phyloP scores from a whole-genome alignment of 1,140 invertebrate species.

The Drosophila novamexicana region DNA sequence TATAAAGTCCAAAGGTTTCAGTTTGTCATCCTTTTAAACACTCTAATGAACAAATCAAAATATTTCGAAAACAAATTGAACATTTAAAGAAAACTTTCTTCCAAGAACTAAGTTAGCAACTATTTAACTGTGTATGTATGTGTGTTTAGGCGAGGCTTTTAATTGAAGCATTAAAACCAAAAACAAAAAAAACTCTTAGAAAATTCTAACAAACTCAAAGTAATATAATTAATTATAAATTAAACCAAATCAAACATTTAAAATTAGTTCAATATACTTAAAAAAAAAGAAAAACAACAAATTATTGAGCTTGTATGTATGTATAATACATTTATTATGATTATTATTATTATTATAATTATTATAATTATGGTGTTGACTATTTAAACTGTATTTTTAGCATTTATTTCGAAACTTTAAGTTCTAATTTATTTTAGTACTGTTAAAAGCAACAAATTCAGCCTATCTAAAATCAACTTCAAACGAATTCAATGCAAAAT shows the following conservation, averaged over 20 bases:
- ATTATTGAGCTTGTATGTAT: conserved; percentile 74
- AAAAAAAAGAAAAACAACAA: conserved; percentile 25
- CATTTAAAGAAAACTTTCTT: conserved; percentile 66
- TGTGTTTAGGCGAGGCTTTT: conserved; percentile 73
- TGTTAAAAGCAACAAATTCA: conserved; percentile 24
- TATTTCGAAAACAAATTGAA: conserved; percentile 42
- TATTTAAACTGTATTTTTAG: conserved; percentile 44
- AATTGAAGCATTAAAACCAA: conserved; percentile 49
- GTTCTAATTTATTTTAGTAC: conserved; percentile 50
- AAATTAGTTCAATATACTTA: conserved; percentile 65
- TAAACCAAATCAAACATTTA: conserved; percentile 74
- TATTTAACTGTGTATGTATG: conserved; percentile 72
- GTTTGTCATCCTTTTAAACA: conserved; percentile 43
- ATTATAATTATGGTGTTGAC: conserved; percentile 53
- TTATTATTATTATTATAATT: conserved; percentile 60
- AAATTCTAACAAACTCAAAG: conserved; percentile 79
- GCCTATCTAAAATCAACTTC: conserved; percentile 44
- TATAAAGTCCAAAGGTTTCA: conserved; percentile 63
- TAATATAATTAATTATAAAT: conserved; percentile 78
- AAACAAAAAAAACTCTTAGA: conserved; percentile 58
- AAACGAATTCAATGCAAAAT: conserved; percentile 44
- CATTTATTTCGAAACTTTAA: conserved; percentile 59
- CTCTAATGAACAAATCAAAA: conserved; percentile 69
- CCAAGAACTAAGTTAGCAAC: conserved; percentile 75
- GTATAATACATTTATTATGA: conserved; percentile 75